Evolutionary conservation across 2,888 invertebrate species (phyloP).

Genomic region (Eupithecia subfuscata): DNA sequence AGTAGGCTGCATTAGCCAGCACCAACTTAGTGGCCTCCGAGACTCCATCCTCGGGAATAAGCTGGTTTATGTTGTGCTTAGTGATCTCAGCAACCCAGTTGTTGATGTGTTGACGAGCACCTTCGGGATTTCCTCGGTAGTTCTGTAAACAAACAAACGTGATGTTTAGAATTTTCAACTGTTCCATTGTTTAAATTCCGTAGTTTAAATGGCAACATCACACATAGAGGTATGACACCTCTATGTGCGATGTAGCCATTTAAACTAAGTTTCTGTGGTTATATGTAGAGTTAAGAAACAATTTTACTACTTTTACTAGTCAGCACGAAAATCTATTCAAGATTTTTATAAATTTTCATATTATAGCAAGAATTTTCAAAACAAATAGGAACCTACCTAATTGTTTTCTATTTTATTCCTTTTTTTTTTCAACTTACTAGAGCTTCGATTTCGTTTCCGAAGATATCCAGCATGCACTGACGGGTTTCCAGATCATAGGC

Average conservation of each 20-base stretch:
- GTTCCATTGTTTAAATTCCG: neutral
- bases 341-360: too few relatives aligned
- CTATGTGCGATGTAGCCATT: too few relatives aligned
- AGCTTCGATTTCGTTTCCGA: constrained; percentile 86
- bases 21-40: constrained; percentile 87
- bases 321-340: too few relatives aligned
- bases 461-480: constrained; percentile 87
- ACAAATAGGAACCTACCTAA: too few relatives aligned
- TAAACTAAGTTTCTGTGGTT: neutral
- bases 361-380: too few relatives aligned
- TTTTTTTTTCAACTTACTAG: constrained; percentile 59
- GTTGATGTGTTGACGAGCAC: constrained; percentile 87
- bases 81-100: constrained; percentile 90
- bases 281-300: too few relatives aligned
- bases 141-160: constrained; percentile 67
- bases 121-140: constrained; percentile 85
- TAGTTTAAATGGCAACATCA: too few relatives aligned
- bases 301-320: too few relatives aligned
- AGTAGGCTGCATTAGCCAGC: constrained; percentile 94
- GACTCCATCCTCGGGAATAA: constrained; percentile 87
- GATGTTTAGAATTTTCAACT: neutral
- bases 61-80: constrained; percentile 89
- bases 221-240: too few relatives aligned
- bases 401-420: too few relatives aligned
- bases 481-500: constrained; percentile 83